Evolutionary conservation across 2,888 invertebrate species (phyloP).

Genomic region (Drosophila nr. fundita): DNA sequence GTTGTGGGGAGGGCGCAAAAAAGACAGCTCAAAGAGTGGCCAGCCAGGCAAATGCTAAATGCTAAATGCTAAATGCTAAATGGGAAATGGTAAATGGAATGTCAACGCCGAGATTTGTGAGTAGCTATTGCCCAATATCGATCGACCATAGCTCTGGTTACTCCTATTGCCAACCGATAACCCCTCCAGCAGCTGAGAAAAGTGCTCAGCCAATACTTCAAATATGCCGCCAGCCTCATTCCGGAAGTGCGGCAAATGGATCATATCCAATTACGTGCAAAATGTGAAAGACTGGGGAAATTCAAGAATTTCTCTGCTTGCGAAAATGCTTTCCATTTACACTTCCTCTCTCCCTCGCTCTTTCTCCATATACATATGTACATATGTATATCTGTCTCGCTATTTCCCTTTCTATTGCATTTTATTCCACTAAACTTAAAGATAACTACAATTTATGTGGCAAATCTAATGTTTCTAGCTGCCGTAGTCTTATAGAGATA

Average conservation of each 20-base stretch:
- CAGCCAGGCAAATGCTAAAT: not conserved
- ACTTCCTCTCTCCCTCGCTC: not conserved
- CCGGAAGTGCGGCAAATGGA: not conserved
- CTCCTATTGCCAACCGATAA: not conserved
- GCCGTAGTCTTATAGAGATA: not conserved
- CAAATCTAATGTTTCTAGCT: not conserved
- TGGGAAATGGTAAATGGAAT: not conserved
- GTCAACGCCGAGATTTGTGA: not conserved
- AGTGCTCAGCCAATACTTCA: not conserved
- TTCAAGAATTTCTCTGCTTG: not conserved
- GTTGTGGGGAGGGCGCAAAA: not conserved
- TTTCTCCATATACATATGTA: too few relatives aligned
- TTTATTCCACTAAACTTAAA: not conserved
- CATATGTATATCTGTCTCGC: not conserved
- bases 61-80: too few relatives aligned
- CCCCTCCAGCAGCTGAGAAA: not conserved
- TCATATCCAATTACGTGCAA: not conserved
- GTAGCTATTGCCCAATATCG: not conserved
- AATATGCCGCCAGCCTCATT: not conserved
- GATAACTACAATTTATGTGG: not conserved
- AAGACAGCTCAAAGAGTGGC: not conserved
- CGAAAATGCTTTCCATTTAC: not conserved
- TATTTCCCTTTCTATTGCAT: not conserved
- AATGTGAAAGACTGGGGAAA: not conserved
- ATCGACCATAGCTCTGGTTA: not conserved